Conservation (phyloP, 2,113 vertebrate genomes). For the Chaetodon auriga region DNA sequence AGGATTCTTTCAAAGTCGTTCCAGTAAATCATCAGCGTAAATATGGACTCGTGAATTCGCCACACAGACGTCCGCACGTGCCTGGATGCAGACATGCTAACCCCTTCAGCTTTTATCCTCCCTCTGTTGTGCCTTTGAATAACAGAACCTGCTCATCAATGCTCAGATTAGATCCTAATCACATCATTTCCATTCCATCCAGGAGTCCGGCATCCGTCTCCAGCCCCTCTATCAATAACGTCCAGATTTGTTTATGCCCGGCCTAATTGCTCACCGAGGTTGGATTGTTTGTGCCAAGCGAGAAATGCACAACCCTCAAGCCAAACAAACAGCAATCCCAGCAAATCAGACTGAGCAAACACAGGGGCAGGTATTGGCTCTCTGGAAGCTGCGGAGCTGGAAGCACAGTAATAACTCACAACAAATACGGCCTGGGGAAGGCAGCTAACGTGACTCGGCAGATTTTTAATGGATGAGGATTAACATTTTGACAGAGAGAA, state of each 20-base stretch:
- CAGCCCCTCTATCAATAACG: slow-evolving; percentile 54
- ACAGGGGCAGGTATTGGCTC: slow-evolving; percentile 58
- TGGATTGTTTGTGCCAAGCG: slow-evolving; percentile 57
- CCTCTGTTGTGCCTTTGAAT: neutral
- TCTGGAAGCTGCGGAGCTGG: slow-evolving; percentile 25
- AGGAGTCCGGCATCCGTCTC: slow-evolving; percentile 16
- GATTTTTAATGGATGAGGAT: slow-evolving; percentile 53
- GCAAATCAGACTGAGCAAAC: slow-evolving; percentile 62
- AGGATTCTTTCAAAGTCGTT: slow-evolving; percentile 26
- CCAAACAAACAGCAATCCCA: slow-evolving; percentile 54
- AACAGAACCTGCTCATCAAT: slow-evolving; percentile 37
- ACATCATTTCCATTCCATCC: slow-evolving; percentile 56
- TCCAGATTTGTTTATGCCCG: slow-evolving; percentile 57
- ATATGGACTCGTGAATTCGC: neutral
- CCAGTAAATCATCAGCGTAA: slow-evolving; percentile 20
- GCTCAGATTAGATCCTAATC: slow-evolving; percentile 60
- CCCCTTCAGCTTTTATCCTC: neutral
- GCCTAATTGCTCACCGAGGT: slow-evolving; percentile 64
- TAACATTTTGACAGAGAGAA: slow-evolving; percentile 40
- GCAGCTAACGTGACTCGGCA: slow-evolving; percentile 55
- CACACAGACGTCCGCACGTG: neutral
- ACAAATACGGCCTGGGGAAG: slow-evolving; percentile 32
- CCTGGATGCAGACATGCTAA: neutral
- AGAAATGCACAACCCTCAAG: slow-evolving; percentile 60
- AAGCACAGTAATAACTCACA: slow-evolving; percentile 55